These are phyloP conservation scores for Hystrix brachyura DNA, from an alignment of 2,113 vertebrate genomes.

Conservation along the genomic window DNA sequence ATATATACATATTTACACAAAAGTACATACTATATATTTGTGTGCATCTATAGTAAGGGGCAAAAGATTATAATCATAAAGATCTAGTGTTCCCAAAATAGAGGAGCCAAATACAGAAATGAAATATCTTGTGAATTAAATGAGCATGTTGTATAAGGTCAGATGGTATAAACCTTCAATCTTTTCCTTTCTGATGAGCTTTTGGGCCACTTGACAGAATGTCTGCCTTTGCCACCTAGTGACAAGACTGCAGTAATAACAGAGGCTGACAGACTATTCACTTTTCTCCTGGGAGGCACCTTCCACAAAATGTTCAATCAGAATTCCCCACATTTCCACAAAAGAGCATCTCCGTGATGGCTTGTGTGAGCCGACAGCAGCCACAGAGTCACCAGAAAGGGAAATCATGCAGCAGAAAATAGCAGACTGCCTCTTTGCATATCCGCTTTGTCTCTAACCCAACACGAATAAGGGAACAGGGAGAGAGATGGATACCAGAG, in stretches of 20 bases:
- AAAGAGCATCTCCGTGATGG: constrained; percentile 71
- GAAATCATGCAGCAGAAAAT: constrained; percentile 57
- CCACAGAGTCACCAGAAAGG: constrained; percentile 41
- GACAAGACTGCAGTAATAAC: constrained; percentile 24
- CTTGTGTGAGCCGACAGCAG: constrained; percentile 54
- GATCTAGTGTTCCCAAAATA: background rate
- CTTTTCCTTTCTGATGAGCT: constrained; percentile 36
- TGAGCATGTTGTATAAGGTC: constrained; percentile 19
- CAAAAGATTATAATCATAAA: constrained; percentile 31
- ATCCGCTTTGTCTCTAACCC: constrained; percentile 64
- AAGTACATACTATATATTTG: background rate
- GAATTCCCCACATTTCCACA: background rate
- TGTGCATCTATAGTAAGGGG: background rate
- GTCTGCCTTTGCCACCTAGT: constrained; percentile 43
- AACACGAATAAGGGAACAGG: constrained; percentile 60
- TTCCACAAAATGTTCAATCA: constrained; percentile 35
- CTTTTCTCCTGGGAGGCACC: constrained; percentile 29
- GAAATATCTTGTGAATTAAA: constrained; percentile 32
- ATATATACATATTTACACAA: background rate
- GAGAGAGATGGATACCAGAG: constrained; percentile 31
- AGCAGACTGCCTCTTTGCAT: constrained; percentile 60
- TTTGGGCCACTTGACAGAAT: constrained; percentile 20
- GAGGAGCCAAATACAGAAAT: constrained; percentile 55
- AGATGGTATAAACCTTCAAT: background rate
- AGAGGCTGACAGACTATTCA: background rate